Evolutionary conservation across 2,797 vertebrate genomes (phyloP).

Genomic region (Poeciliopsis presidionis): DNA sequence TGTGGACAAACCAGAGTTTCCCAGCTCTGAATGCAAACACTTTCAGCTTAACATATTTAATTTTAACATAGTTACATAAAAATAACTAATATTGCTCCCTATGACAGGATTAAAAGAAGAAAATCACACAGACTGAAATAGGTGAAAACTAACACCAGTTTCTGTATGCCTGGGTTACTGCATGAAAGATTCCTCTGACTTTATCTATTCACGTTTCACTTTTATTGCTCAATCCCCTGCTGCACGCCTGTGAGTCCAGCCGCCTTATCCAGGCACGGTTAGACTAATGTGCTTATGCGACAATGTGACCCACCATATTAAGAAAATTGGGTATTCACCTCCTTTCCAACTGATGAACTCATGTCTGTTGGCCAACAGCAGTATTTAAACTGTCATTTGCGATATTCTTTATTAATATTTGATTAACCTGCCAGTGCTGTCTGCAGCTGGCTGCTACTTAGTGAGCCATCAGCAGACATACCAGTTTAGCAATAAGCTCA

Average conservation of each 20-base stretch:
- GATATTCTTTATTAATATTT: conserved; percentile 66
- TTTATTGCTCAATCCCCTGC: conserved; percentile 23
- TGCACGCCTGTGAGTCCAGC: conserved; percentile 21
- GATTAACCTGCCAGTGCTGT: conserved; percentile 68
- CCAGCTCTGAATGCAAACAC: not conserved
- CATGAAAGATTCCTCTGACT: conserved; percentile 1
- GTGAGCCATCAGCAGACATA: conserved; percentile 53
- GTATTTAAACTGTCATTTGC: conserved; percentile 66
- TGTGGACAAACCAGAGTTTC: not conserved
- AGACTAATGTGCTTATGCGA: conserved; percentile 52
- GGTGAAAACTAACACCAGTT: not conserved
- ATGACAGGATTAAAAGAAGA: not conserved
- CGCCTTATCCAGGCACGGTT: conserved; percentile 22
- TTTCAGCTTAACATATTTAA: not conserved
- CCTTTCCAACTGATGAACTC: conserved; percentile 27
- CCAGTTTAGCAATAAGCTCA: conserved; percentile 62
- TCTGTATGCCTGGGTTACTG: not conserved
- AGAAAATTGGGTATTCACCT: conserved; percentile 51
- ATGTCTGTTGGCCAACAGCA: conserved; percentile 39
- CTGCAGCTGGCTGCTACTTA: conserved; percentile 52
- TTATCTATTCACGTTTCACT: conserved; percentile 11
- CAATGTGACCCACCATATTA: conserved; percentile 47
- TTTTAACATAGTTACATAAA: not conserved
- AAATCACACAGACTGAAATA: not conserved
- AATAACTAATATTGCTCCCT: not conserved